Percentiles rank a stretch among this genome's conserved stretches.
Evolutionary conservation across 2,888 invertebrate species (phyloP).

Genomic region (Digitonthophagus gazella): DNA sequence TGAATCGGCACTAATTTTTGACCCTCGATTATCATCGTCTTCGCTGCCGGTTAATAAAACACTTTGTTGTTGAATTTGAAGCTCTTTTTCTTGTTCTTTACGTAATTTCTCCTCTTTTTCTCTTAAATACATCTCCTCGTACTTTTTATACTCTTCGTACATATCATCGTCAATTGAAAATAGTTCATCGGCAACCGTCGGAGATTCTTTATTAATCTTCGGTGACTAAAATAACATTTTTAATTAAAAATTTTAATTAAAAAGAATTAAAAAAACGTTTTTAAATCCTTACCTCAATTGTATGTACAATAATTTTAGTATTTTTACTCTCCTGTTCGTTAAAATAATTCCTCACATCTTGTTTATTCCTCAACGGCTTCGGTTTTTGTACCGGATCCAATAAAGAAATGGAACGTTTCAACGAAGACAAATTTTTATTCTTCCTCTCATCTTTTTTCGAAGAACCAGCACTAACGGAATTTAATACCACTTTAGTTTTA

Average conservation of each 20-base stretch:
- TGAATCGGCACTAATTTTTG: constrained; percentile 62
- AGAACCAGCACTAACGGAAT: constrained; percentile 53
- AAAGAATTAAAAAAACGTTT: neutral
- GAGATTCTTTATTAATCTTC: neutral
- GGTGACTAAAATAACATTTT: neutral
- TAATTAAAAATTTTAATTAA: neutral
- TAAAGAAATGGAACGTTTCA: constrained; percentile 59
- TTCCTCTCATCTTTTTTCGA: constrained; percentile 30
- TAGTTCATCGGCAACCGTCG: constrained; percentile 42
- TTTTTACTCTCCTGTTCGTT: constrained; percentile 51
- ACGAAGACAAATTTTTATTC: constrained; percentile 50
- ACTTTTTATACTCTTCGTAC: constrained; percentile 50
- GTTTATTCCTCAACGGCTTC: constrained; percentile 46
- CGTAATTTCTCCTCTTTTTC: constrained; percentile 49
- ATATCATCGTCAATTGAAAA: constrained; percentile 47
- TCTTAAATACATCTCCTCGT: constrained; percentile 47
- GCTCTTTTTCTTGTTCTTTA: constrained; percentile 49
- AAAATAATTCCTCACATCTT: constrained; percentile 43
- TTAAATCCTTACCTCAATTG: constrained; percentile 4
- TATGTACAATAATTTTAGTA: constrained; percentile 19
- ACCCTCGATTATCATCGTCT: constrained; percentile 50
- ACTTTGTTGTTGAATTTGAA: constrained; percentile 38
- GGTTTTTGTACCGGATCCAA: constrained; percentile 52
- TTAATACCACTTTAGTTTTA: constrained; percentile 55
- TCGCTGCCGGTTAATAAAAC: constrained; percentile 36